phyloP scores from a whole-genome alignment of 2,797 vertebrate species.

The Valencia hispanica region DNA sequence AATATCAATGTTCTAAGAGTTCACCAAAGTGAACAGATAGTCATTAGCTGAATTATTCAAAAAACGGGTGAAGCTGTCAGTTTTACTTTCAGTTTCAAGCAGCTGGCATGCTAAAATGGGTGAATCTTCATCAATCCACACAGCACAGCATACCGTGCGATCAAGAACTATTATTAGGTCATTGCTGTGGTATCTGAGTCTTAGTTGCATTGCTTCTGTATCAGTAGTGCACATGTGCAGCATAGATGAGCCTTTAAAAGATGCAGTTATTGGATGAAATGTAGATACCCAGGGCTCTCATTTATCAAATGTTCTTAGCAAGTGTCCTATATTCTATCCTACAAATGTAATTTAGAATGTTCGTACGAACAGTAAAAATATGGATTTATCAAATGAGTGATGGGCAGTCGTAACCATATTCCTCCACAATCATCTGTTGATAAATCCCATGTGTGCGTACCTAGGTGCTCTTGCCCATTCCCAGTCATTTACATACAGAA shows the following conservation, averaged over 20 bases:
- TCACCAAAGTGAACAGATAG: not conserved
- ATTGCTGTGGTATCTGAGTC: not conserved
- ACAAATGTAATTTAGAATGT: no score
- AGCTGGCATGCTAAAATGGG: not conserved
- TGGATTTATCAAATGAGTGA: no score
- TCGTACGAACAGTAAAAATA: no score
- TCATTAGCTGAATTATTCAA: not conserved
- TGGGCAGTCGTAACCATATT: no score
- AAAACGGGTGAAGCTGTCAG: not conserved
- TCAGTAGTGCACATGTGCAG: not conserved
- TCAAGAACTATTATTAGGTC: not conserved
- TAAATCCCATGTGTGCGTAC: no score
- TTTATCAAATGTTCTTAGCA: no score
- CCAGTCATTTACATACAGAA: no score
- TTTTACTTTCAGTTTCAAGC: not conserved
- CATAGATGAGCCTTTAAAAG: not conserved
- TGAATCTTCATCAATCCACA: not conserved
- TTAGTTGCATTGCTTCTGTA: not conserved
- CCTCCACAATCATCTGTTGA: no score
- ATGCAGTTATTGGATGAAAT: not conserved
- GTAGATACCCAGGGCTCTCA: no score
- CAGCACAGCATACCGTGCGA: not conserved
- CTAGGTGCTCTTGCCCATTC: no score
- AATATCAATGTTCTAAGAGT: not conserved
- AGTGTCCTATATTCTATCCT: no score